Evolutionary conservation across 2,888 invertebrate species (phyloP).

Genomic region (Dasypogon diadema): DNA sequence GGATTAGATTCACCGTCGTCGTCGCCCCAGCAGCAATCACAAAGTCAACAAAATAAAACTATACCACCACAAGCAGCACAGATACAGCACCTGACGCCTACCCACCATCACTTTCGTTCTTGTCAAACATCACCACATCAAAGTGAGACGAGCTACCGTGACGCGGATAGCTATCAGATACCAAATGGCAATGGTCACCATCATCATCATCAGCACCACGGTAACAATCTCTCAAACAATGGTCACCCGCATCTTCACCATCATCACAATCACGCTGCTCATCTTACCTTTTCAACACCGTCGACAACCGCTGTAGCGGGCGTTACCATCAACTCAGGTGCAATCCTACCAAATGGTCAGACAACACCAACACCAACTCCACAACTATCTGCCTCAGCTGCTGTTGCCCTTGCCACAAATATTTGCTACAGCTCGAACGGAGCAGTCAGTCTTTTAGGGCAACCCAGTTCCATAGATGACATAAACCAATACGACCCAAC

Average conservation of each 20-base stretch:
- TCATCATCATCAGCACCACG: constrained; percentile 48
- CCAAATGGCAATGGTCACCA: not conserved
- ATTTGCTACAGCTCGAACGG: constrained; percentile 52
- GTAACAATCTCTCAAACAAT: not conserved
- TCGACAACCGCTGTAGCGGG: constrained; percentile 59
- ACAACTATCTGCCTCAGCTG: constrained; percentile 56
- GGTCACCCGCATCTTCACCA: constrained; percentile 53
- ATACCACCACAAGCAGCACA: constrained; percentile 18
- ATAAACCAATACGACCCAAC: constrained; percentile 35
- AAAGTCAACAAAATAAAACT: constrained; percentile 34
- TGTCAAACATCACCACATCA: constrained; percentile 58
- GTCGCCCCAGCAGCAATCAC: constrained; percentile 49
- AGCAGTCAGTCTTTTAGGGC: constrained; percentile 22
- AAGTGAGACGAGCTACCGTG: constrained; percentile 54
- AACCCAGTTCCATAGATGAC: constrained; percentile 2
- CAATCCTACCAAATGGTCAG: not conserved
- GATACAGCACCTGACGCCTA: constrained; percentile 35
- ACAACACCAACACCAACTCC: constrained; percentile 39
- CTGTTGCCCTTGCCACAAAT: constrained; percentile 56
- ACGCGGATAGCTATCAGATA: constrained; percentile 7
- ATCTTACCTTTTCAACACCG: constrained; percentile 52
- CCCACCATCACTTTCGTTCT: constrained; percentile 57
- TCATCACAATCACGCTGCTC: constrained; percentile 54
- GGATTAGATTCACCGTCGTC: constrained; percentile 53
- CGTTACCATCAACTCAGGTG: not conserved